Conservation (phyloP, 2,113 vertebrate species). For the Sigmodon hispidus region DNA sequence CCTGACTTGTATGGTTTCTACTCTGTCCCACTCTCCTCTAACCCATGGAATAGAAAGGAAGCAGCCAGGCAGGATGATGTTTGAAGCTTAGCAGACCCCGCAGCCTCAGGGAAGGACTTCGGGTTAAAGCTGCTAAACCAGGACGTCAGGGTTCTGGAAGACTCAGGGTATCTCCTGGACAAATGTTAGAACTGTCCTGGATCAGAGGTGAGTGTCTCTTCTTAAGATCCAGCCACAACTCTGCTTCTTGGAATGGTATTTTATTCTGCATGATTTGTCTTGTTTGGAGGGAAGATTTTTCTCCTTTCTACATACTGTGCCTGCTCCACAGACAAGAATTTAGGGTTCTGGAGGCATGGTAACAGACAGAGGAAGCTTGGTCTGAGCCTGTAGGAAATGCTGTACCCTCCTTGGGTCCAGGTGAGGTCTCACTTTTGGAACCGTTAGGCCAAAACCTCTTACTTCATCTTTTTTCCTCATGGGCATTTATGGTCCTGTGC, state of each 20-base stretch:
- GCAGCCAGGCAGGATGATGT: neutral
- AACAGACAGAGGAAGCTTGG: neutral
- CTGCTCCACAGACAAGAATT: neutral
- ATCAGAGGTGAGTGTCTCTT: constrained; percentile 12
- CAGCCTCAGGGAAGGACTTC: neutral
- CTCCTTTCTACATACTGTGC: neutral
- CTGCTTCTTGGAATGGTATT: neutral
- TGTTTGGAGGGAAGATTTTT: neutral
- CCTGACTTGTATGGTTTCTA: neutral
- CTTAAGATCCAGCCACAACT: neutral
- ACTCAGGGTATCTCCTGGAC: neutral
- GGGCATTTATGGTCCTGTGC: neutral
- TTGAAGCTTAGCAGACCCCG: neutral
- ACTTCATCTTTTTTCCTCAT: neutral
- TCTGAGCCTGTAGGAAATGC: neutral
- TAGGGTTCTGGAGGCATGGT: neutral
- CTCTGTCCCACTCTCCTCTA: neutral
- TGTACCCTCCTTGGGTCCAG: neutral
- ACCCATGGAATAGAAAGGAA: neutral
- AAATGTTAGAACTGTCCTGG: neutral
- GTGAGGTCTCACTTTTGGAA: neutral
- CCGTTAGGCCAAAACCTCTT: neutral
- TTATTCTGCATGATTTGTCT: constrained; percentile 25
- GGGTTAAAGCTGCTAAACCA: neutral
- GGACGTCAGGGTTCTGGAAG: neutral